Percentiles rank a stretch among this genome's conserved stretches.
Conservation (phyloP, 2,888 invertebrate species). For the Ceraclea dissimilis region DNA sequence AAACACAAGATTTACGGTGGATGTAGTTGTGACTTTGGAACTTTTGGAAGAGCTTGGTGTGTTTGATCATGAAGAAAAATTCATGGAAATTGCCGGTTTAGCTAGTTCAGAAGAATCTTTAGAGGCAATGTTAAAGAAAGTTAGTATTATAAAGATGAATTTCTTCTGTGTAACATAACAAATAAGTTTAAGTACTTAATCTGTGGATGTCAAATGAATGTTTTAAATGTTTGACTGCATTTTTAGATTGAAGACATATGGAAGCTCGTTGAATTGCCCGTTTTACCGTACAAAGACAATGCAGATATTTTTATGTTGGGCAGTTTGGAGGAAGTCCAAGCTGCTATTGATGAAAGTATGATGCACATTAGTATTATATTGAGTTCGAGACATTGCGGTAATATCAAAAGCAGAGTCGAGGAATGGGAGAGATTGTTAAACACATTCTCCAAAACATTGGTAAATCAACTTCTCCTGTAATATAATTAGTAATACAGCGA, state of each 20-base stretch:
- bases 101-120: conserved; percentile 83
- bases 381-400: conserved; percentile 78
- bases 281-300: conserved; percentile 70
- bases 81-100: conserved; percentile 80
- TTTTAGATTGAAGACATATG: conserved; percentile 72
- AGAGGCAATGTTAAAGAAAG: conserved; percentile 71
- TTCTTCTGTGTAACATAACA: neutral
- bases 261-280: conserved; percentile 71
- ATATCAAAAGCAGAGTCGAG: conserved; percentile 73
- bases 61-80: conserved; percentile 62
- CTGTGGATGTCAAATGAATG: too few relatives aligned
- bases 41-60: conserved; percentile 65
- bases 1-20: conserved; percentile 64
- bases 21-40: conserved; percentile 57
- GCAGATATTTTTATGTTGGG: conserved; percentile 81
- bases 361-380: conserved; percentile 82
- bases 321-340: conserved; percentile 76
- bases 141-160: conserved; percentile 29
- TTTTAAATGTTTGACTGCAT: too few relatives aligned
- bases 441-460: conserved; percentile 74
- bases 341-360: conserved; percentile 75
- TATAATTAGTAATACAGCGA: conserved; percentile 9
- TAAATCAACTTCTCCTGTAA: conserved; percentile 34
- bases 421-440: conserved; percentile 75
- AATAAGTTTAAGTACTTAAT: too few relatives aligned